Evolutionary conservation across 2,797 vertebrate genomes (phyloP).

Genomic region (Mormyrus hasselquistii): DNA sequence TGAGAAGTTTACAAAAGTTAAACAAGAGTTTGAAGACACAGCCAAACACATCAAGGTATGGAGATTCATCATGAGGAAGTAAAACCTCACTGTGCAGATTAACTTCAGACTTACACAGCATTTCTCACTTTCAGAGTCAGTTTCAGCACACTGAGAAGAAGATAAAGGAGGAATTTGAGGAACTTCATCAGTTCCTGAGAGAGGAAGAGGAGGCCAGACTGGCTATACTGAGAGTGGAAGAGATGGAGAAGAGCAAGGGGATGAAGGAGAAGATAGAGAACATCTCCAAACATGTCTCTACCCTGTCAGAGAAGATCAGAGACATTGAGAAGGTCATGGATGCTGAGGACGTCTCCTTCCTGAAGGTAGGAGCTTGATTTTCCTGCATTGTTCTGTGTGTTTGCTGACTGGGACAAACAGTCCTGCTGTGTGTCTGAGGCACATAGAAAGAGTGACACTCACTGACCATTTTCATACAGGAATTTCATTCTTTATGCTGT

Average conservation of each 20-base stretch:
- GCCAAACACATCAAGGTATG: background rate
- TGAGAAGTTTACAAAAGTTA: background rate
- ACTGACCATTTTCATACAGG: too few relatives aligned
- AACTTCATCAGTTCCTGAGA: background rate
- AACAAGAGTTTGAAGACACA: background rate
- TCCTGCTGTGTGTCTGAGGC: too few relatives aligned
- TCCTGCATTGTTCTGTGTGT: background rate
- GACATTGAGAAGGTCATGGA: background rate
- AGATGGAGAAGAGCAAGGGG: background rate
- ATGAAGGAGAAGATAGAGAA: slow-evolving; percentile 12
- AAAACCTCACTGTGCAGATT: too few relatives aligned
- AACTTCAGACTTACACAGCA: too few relatives aligned
- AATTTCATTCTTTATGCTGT: too few relatives aligned
- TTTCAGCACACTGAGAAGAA: too few relatives aligned
- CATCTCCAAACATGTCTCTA: background rate
- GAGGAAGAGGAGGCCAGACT: background rate
- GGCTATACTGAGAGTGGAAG: slow-evolving; percentile 4
- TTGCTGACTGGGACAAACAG: too few relatives aligned
- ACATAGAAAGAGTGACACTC: too few relatives aligned
- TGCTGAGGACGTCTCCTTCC: background rate
- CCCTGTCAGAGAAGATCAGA: slow-evolving; percentile 9
- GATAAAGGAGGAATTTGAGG: background rate
- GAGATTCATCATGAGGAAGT: background rate
- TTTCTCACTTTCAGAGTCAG: too few relatives aligned
- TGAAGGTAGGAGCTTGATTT: background rate